These are phyloP conservation scores for Sialia sialis DNA, from an alignment of 2,113 vertebrate species.

Conservation along the genomic window DNA sequence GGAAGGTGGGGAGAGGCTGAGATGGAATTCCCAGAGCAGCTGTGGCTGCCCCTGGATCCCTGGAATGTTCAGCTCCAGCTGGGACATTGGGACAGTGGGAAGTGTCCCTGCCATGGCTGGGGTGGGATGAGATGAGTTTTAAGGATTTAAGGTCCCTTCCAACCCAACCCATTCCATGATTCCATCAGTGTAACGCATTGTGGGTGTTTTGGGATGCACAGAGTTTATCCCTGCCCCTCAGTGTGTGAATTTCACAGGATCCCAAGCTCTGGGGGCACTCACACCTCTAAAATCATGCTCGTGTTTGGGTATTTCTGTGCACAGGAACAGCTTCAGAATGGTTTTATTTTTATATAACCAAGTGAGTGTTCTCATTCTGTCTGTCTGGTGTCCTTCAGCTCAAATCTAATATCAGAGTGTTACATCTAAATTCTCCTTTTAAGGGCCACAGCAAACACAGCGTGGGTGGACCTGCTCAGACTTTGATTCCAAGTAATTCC, in stretches of 20 bases:
- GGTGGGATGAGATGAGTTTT: accelerated
- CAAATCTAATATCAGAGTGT: not conserved
- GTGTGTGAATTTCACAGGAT: not conserved
- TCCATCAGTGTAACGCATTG: not conserved
- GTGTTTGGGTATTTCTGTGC: not conserved
- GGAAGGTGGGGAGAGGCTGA: not conserved
- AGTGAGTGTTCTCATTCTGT: not conserved
- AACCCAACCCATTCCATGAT: not conserved
- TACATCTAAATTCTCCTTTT: not conserved
- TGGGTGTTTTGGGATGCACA: not conserved
- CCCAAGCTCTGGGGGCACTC: not conserved
- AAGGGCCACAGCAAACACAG: not conserved
- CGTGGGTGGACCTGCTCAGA: not conserved
- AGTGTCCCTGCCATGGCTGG: not conserved
- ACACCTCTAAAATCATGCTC: not conserved
- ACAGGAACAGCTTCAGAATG: not conserved
- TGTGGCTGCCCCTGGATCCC: not conserved
- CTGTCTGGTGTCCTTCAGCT: not conserved
- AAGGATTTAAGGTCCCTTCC: accelerated
- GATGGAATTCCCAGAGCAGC: not conserved
- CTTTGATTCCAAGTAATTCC: conserved; percentile 4
- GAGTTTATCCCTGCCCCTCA: not conserved
- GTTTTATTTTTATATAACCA: not conserved
- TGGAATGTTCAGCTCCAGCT: not conserved
- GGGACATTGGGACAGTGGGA: not conserved